These are phyloP conservation scores for Chloroceryle amazona DNA, from an alignment of 2,797 vertebrate species.

Conservation along the genomic window DNA sequence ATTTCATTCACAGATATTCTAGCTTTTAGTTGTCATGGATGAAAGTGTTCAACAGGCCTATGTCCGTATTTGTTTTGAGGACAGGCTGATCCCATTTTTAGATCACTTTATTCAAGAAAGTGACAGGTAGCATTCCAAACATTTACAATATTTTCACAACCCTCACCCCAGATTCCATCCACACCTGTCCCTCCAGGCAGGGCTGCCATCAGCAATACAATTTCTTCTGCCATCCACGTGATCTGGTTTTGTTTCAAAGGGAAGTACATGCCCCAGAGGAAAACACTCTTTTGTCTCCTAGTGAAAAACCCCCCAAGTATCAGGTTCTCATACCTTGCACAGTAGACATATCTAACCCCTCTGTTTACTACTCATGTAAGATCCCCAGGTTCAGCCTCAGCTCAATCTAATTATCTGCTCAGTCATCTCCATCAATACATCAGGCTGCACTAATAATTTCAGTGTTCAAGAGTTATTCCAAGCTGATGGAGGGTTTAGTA, in stretches of 20 bases:
- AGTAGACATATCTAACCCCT: not conserved
- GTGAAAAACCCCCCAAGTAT: not conserved
- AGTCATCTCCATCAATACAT: not conserved
- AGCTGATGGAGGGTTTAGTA: not conserved
- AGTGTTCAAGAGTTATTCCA: not conserved
- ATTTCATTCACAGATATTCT: not conserved
- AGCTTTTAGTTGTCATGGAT: not conserved
- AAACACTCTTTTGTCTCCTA: not conserved
- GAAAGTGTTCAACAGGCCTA: not conserved
- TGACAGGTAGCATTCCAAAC: not conserved
- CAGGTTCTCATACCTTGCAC: not conserved
- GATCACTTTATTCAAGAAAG: not conserved
- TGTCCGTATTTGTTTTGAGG: not conserved
- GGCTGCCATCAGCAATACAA: not conserved
- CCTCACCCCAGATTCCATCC: not conserved
- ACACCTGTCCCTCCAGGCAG: fast-evolving
- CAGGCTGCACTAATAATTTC: not conserved
- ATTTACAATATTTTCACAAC: not conserved
- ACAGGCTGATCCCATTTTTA: not conserved
- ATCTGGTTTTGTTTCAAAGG: not conserved
- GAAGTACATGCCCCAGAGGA: not conserved
- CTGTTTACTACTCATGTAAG: not conserved
- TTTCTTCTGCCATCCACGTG: fast-evolving
- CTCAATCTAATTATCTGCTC: not conserved
- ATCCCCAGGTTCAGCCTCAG: not conserved